Evolutionary conservation across 2,888 invertebrate genomes (phyloP).

Genomic region (Anagyrus pseudococci): DNA sequence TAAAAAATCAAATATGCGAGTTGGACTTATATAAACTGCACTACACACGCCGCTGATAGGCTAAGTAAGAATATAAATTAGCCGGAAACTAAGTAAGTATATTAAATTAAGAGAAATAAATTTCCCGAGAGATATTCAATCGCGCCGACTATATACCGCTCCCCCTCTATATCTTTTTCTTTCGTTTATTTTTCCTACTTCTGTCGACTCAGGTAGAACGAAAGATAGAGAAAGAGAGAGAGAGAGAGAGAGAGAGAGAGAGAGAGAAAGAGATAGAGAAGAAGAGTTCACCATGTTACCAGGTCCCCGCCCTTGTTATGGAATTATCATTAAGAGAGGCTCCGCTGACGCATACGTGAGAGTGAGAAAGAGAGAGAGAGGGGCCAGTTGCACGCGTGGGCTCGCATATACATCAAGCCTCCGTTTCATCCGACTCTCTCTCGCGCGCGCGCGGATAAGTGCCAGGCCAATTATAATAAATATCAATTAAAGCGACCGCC

Average conservation of each 20-base stretch:
- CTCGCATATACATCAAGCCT: slow-evolving; percentile 34
- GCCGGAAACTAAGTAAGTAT: not conserved
- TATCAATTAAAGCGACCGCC: slow-evolving; percentile 58
- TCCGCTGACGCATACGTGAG: no score
- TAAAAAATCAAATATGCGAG: not conserved
- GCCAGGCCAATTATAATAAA: slow-evolving; percentile 61
- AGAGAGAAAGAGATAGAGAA: slow-evolving; percentile 11
- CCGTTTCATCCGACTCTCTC: slow-evolving; percentile 35
- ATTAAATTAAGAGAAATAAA: not conserved
- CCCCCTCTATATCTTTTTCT: not conserved
- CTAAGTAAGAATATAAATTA: not conserved
- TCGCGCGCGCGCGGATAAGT: slow-evolving; percentile 45
- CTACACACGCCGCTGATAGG: not conserved
- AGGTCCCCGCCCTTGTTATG: slow-evolving; percentile 51
- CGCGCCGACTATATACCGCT: not conserved
- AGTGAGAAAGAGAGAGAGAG: slow-evolving; percentile 19
- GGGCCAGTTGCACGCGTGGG: not conserved
- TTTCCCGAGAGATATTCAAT: not conserved
- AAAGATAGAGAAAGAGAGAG: not conserved
- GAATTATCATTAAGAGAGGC: slow-evolving; percentile 45
- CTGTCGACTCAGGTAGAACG: not conserved
- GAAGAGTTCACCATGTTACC: slow-evolving; percentile 49
- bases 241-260: slow-evolving; percentile 20
- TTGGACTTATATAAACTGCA: no score
- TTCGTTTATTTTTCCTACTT: not conserved